These are phyloP conservation scores for Harpagoxenus sublaevis DNA, from an alignment of 2,888 invertebrate species.

Conservation along the genomic window DNA sequence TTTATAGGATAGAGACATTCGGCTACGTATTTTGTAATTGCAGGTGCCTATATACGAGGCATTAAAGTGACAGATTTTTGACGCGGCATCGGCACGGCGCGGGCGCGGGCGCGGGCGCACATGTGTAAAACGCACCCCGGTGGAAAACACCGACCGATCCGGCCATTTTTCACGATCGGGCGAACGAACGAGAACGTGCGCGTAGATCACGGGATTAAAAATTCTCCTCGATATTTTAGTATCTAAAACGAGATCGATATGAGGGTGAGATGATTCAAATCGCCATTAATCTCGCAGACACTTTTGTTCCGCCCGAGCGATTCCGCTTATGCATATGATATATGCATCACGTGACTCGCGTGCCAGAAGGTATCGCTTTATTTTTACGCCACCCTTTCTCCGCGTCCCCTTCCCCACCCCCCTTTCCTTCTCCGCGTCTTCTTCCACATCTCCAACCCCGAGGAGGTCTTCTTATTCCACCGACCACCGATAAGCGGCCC, in stretches of 20 bases:
- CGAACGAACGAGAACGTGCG: slow-evolving; percentile 7
- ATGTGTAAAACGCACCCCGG: background rate
- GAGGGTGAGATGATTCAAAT: slow-evolving; percentile 38
- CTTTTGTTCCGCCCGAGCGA: slow-evolving; percentile 48
- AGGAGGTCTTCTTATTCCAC: slow-evolving; percentile 34
- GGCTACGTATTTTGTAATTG: slow-evolving; percentile 25
- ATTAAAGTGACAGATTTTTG: slow-evolving; percentile 45
- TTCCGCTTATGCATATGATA: slow-evolving; percentile 54
- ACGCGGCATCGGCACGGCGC: background rate
- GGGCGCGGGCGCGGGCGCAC: background rate
- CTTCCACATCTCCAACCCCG: background rate
- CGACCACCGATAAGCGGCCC: slow-evolving; percentile 40
- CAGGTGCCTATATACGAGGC: slow-evolving; percentile 19
- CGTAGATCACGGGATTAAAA: slow-evolving; percentile 55
- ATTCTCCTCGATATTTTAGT: slow-evolving; percentile 50
- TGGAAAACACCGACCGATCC: background rate
- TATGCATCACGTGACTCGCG: slow-evolving; percentile 56
- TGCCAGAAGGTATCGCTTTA: slow-evolving; percentile 56
- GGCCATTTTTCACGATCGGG: slow-evolving; percentile 43
- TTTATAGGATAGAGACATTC: background rate
- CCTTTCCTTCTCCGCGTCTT: background rate
- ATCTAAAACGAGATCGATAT: slow-evolving; percentile 51
- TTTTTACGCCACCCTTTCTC: slow-evolving; percentile 9
- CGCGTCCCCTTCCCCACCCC: background rate
- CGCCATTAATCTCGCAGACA: slow-evolving; percentile 50